Conservation (phyloP, 2,888 invertebrate species). For the Eilema caniola region DNA sequence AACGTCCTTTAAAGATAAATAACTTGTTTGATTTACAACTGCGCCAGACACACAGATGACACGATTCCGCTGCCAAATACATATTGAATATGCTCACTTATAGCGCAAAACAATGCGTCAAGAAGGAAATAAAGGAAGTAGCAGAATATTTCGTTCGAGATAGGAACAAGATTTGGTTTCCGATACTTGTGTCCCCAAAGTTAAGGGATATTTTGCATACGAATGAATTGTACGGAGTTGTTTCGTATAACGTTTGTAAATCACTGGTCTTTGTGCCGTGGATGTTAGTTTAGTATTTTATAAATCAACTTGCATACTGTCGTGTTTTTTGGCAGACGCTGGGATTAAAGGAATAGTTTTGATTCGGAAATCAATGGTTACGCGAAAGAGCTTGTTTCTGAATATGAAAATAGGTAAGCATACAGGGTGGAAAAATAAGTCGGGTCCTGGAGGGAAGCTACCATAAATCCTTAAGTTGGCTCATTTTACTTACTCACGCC, state of each 20-base stretch:
- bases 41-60: slow-evolving; percentile 50
- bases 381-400: background rate
- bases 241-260: background rate
- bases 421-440: too few relatives aligned
- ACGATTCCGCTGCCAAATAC: slow-evolving; percentile 56
- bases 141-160: slow-evolving; percentile 9
- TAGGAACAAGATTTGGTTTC: slow-evolving; percentile 5
- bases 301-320: background rate
- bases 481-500: too few relatives aligned
- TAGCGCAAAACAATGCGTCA: slow-evolving; percentile 44
- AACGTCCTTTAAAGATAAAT: slow-evolving; percentile 55
- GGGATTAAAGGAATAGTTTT: too few relatives aligned
- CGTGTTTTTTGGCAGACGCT: background rate
- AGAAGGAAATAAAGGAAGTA: slow-evolving; percentile 20
- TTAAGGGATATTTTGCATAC: slow-evolving; percentile 12
- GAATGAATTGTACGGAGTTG: slow-evolving; percentile 5
- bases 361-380: too few relatives aligned
- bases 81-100: slow-evolving; percentile 51
- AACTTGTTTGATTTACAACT: slow-evolving; percentile 55
- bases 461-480: too few relatives aligned
- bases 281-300: background rate
- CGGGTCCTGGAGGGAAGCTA: too few relatives aligned
- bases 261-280: background rate
- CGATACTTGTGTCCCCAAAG: slow-evolving; percentile 10
- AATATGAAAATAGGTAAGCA: too few relatives aligned